Percentiles rank a stretch among this genome's conserved stretches.
Conservation (phyloP, 2,888 invertebrate species). For the Aphrophora alni region DNA sequence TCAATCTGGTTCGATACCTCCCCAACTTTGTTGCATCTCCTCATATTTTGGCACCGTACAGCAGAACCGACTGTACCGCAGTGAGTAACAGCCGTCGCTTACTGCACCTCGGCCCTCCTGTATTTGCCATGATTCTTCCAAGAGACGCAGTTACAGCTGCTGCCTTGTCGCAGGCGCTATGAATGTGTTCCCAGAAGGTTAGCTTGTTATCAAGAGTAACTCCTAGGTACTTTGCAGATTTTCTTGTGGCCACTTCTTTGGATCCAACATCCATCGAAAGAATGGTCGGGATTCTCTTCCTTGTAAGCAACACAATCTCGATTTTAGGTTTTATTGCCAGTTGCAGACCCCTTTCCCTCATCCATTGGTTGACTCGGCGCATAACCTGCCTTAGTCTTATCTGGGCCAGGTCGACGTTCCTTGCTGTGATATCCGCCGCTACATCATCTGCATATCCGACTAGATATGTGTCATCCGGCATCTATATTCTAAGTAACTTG, state of each 20-base stretch:
- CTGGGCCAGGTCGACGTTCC: conserved; percentile 27
- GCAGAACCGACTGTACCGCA: too few species aligned
- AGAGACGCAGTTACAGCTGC: too few species aligned
- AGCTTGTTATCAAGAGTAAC: too few species aligned
- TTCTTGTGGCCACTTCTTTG: background rate
- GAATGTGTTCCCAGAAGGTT: too few species aligned
- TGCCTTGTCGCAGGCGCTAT: too few species aligned
- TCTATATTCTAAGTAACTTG: background rate
- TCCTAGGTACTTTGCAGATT: too few species aligned
- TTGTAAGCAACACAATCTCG: conserved; percentile 43
- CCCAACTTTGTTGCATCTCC: background rate
- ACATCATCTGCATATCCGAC: conserved; percentile 46
- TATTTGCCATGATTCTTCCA: conserved; percentile 35
- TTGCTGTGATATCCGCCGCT: conserved; percentile 42
- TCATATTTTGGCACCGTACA: too few species aligned
- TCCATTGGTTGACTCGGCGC: conserved; percentile 40
- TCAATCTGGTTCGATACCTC: background rate
- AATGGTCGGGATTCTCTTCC: conserved; percentile 40
- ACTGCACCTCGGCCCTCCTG: too few species aligned
- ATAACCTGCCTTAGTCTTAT: conserved; percentile 33
- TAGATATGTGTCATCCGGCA: conserved; percentile 34
- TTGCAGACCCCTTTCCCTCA: too few species aligned
- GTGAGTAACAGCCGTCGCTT: conserved; percentile 41
- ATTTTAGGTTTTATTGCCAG: conserved; percentile 46
- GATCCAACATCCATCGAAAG: conserved; percentile 40